Evolutionary conservation across 2,797 vertebrate species (phyloP), one percentile per base, ranked within the genome.

Genomic region (Anableps anableps): DNA sequence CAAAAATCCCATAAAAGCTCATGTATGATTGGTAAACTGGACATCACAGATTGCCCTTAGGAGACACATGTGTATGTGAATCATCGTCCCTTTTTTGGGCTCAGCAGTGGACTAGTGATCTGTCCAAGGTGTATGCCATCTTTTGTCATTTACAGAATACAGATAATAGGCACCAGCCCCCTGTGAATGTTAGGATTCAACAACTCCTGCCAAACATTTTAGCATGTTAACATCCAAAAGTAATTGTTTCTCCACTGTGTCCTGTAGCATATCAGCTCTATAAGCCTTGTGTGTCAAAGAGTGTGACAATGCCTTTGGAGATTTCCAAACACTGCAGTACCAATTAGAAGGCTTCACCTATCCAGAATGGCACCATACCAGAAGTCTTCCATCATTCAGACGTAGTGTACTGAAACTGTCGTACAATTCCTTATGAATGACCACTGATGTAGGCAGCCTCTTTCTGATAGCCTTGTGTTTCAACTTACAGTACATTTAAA

Each of bases 301-400:
- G 43, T 74, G 80, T 83, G 82, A 85, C 88, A 84, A 85, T 36
- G 74, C 80, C 90, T 89, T 89, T 79, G 87, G 86, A 88, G 89
- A 86, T 79, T 85, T 68, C 29, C 60, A 36, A 64, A 64, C 60
- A 31, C 16, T 64, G 60, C 60, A 64, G 31, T 36, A 34, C 93
- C 91, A 95, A 95, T 96, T 95, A 95, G 91, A 87, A 55, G 82
- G 81, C 90, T 91, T 92, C 92, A 95, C 92, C 53, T 93, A 88
- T 74, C 81, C 89, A 80, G 88, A 58, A 71, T 70, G 86, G 84
- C 53, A 79, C 74, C 41, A 53, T 71, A 71, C 85, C 76, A 80
- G 80, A 86, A 80, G 81, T 74, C 51, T 36, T 88, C 83, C 83
- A 88, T 92, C 90, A 91, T 92, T 93, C 93, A 92, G 88, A 64